phyloP scores from a whole-genome alignment of 2,113 vertebrate species.

The Sphyrna mokarran region DNA sequence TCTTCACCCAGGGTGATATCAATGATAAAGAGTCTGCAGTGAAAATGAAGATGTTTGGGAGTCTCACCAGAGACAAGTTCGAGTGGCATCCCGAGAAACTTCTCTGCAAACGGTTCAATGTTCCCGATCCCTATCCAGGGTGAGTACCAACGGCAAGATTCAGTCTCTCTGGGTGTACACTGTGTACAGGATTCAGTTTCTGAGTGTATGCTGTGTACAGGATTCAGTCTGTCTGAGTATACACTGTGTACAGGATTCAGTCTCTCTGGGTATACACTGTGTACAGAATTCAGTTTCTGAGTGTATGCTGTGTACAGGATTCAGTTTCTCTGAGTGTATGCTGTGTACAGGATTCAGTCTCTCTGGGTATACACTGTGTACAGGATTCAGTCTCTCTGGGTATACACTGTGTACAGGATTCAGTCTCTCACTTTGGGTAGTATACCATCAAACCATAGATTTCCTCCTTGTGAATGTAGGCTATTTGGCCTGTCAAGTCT shows the following conservation, averaged over 20 bases:
- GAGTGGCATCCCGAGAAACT: constrained; percentile 92
- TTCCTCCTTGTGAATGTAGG: too few relatives aligned
- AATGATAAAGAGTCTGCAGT: constrained; percentile 76
- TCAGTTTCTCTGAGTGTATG: background rate
- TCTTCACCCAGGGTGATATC: constrained; percentile 61
- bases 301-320: background rate
- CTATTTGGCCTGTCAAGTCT: too few relatives aligned
- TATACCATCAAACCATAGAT: too few relatives aligned
- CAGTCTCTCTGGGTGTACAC: background rate
- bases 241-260: too few relatives aligned
- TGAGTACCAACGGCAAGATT: constrained; percentile 44
- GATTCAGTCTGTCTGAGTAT: too few relatives aligned
- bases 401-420: background rate
- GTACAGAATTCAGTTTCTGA: too few relatives aligned
- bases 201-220: too few relatives aligned
- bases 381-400: background rate
- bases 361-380: background rate
- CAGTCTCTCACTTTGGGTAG: background rate
- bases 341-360: background rate
- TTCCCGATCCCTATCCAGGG: constrained; percentile 84
- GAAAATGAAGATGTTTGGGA: constrained; percentile 93
- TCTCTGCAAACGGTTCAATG: constrained; percentile 88
- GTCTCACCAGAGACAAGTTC: constrained; percentile 78
- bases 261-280: too few relatives aligned
- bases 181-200: too few relatives aligned